These are phyloP conservation scores for Halyomorpha halys DNA, from an alignment of 1,140 invertebrate species.

Conservation along the genomic window DNA sequence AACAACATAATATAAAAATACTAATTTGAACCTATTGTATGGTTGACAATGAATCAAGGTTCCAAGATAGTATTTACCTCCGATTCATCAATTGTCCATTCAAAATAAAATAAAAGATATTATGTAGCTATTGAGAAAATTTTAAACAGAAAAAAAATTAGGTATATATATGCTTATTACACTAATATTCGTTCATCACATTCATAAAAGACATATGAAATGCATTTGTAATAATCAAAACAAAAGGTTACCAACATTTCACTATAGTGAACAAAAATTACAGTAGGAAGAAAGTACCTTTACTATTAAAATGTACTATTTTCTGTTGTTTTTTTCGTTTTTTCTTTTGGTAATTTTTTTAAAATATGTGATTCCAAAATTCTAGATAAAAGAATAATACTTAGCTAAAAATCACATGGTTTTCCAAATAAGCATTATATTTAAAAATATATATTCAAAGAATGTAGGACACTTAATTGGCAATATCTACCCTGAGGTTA, in stretches of 20 bases:
- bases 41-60: too few relatives aligned
- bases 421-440: slow-evolving; percentile 8
- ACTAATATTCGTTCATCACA: neutral
- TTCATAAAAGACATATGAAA: neutral
- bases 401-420: slow-evolving; percentile 5
- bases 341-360: too few relatives aligned
- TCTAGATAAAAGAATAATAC: neutral
- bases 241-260: neutral
- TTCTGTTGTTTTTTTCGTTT: too few relatives aligned
- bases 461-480: slow-evolving; percentile 14
- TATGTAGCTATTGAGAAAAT: neutral
- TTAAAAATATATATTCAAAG: slow-evolving; percentile 3
- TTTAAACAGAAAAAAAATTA: neutral
- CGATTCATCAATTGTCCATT: too few relatives aligned
- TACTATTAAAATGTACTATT: too few relatives aligned
- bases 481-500: slow-evolving; percentile 11
- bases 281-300: neutral
- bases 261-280: neutral
- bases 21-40: too few relatives aligned
- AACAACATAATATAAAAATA: too few relatives aligned
- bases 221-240: neutral
- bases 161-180: too few relatives aligned
- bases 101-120: too few relatives aligned
- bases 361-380: neutral
- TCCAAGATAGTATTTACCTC: too few relatives aligned